Conservation (phyloP, 37 sponge, comb jelly and placozoan species). For the Hormiphora californensis region DNA sequence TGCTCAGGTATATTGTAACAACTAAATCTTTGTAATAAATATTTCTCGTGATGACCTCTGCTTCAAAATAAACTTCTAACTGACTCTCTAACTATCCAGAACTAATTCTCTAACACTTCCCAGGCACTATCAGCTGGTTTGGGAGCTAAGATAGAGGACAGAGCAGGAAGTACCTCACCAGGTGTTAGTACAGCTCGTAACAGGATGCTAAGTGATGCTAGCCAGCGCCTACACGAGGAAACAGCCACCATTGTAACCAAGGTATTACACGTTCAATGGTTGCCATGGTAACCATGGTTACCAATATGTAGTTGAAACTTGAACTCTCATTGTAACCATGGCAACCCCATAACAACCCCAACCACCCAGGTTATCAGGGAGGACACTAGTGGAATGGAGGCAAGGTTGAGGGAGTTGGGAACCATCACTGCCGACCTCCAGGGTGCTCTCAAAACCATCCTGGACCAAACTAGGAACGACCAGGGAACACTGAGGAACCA, state of each 20-base stretch:
- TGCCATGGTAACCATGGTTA: too few relatives aligned
- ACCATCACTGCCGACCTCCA: not conserved
- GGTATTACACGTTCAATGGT: too few relatives aligned
- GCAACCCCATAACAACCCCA: not conserved
- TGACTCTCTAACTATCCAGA: too few relatives aligned
- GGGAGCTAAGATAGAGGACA: too few relatives aligned
- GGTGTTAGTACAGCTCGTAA: too few relatives aligned
- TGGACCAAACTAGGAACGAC: not conserved
- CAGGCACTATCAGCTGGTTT: too few relatives aligned
- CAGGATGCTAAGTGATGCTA: not conserved
- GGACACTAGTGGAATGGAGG: constrained; percentile 6
- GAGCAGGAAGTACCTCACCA: too few relatives aligned
- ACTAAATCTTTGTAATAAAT: too few relatives aligned
- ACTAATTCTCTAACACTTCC: too few relatives aligned
- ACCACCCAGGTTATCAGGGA: not conserved
- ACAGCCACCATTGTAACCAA: not conserved
- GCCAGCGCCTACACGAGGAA: not conserved
- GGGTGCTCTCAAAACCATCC: not conserved
- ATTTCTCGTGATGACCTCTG: too few relatives aligned
- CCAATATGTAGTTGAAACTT: not conserved
- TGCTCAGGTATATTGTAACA: too few relatives aligned
- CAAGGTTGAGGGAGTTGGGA: not conserved
- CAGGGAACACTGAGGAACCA: not conserved
- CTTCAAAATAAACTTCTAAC: too few relatives aligned
- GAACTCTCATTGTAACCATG: not conserved